Evolutionary conservation across 2,797 vertebrate species (phyloP), one percentile per base, ranked within the genome.

Genomic region (Girardinus metallicus): DNA sequence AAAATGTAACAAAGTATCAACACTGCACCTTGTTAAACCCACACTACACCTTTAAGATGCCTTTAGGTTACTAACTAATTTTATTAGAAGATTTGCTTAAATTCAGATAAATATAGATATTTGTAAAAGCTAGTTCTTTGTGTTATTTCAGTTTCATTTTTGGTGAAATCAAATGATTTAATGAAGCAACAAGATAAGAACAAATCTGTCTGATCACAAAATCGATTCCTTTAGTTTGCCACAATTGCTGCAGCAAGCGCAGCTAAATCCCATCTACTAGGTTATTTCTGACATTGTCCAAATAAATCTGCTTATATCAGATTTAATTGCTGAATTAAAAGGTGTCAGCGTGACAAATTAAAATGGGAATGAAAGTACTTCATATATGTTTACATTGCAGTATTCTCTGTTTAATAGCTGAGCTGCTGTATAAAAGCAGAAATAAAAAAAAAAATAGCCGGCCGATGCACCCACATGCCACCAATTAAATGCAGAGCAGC

Each of bases 401-500:
- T 62, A 16, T 34, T 62, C 15, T 62, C 29, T 62, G 29, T 62
- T 60, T 62, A 31, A 15, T 23, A 51, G 49, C 49, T 51, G 49
- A 51, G 16, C 11, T 31, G 57, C 26, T 31, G 57, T 62, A n/a
- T 36, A 36, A 41, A 41, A 68, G 5, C 7, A 18, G 9, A 68
- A 39, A 68, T 43, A 15, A 15, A 70, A 43, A 70, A 70, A 60
- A 68, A 44, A 21, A 10, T 34, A n/a, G 36, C 64, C 4, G 49
- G 74, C 66, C 76, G 75, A 78, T 66, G 66, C 49, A 57, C 77
- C 76, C 71, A 74, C 71, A 46, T 76, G 60, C 29, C 68, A 29
- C 62, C 79, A 78, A 53, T 85, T 74, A 87, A 83, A 78, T 11
- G 15, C 57, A 75, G 46, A 15, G 47, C 72, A 77, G n/a, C 44